Evolutionary conservation across 2,113 vertebrate species (phyloP).

Genomic region (Gasterosteus aculeatus): DNA sequence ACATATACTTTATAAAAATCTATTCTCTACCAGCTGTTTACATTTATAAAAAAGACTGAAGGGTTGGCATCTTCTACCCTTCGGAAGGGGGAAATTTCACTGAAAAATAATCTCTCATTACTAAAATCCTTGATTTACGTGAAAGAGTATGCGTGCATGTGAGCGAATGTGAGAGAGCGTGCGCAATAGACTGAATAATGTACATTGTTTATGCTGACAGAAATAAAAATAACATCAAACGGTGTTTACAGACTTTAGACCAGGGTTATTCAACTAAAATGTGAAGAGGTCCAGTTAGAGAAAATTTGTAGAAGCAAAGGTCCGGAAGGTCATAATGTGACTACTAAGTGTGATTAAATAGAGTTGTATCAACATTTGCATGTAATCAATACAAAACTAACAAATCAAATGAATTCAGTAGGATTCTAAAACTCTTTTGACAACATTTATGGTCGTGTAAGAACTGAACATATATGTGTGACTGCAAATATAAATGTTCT

Average conservation of each 20-base stretch:
- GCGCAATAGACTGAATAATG: constrained; percentile 24
- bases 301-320: no score
- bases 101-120: background rate
- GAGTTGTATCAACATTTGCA: no score
- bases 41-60: background rate
- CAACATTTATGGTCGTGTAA: no score
- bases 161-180: background rate
- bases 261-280: no score
- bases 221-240: background rate
- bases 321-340: no score
- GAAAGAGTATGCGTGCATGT: background rate
- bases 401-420: no score
- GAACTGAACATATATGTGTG: no score
- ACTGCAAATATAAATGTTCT: no score
- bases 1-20: background rate
- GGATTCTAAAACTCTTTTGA: no score
- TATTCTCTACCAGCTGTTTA: background rate
- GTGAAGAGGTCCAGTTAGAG: no score
- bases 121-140: background rate
- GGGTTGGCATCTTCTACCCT: background rate
- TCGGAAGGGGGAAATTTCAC: background rate
- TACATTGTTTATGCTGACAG: background rate
- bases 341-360: no score
- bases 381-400: no score
- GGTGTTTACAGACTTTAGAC: background rate